phyloP scores from a whole-genome alignment of 2,888 invertebrate genomes.

The Metellina segmentata region DNA sequence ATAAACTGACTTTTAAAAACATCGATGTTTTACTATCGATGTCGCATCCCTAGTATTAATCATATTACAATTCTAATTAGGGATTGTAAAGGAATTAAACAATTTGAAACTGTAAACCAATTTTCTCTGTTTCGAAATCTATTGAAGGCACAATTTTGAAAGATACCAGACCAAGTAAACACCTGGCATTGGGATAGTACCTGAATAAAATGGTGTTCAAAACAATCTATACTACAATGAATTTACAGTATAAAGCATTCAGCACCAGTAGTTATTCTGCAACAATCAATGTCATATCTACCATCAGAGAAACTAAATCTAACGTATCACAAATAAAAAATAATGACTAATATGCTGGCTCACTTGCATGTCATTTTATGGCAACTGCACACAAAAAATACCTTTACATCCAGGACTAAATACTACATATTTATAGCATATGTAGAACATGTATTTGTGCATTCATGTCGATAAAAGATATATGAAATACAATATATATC shows the following conservation, averaged over 20 bases:
- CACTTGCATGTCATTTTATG: constrained; percentile 27
- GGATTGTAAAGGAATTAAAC: too few species aligned
- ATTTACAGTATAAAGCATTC: not conserved
- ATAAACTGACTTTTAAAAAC: too few species aligned
- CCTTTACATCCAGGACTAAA: constrained; percentile 9
- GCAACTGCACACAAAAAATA: constrained; percentile 48
- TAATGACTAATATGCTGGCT: constrained; percentile 31
- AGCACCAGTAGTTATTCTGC: constrained; percentile 38
- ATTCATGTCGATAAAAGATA: constrained; percentile 23
- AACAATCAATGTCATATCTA: not conserved
- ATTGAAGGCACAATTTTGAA: not conserved
- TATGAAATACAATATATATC: constrained; percentile 54
- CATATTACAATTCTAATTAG: too few species aligned
- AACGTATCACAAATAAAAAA: constrained; percentile 30
- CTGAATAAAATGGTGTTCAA: not conserved
- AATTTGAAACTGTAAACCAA: too few species aligned
- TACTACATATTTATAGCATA: constrained; percentile 36
- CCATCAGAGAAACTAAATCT: not conserved
- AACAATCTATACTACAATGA: not conserved
- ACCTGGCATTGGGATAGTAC: not conserved
- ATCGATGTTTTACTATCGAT: too few species aligned
- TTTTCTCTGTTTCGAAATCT: not conserved
- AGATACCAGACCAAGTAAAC: not conserved
- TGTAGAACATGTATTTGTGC: constrained; percentile 39
- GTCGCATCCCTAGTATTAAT: too few species aligned